phyloP scores from a whole-genome alignment of 2,888 invertebrate species.

The Timandra comae region DNA sequence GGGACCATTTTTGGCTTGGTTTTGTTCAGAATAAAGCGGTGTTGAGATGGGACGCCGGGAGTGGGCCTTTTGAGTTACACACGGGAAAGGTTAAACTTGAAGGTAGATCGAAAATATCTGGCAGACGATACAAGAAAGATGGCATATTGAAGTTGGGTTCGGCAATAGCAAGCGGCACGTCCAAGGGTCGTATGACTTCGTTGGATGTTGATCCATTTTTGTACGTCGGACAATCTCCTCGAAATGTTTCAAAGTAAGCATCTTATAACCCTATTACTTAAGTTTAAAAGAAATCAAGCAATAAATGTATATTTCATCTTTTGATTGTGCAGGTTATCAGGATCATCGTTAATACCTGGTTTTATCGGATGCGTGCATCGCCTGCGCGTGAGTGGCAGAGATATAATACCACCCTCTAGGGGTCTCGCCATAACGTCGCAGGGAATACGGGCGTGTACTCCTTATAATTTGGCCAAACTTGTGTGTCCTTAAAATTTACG shows the following conservation, averaged over 20 bases:
- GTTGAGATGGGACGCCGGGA: conserved; percentile 62
- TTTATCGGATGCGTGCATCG: conserved; percentile 90
- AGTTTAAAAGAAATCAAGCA: too few relatives aligned
- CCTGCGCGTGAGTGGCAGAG: conserved; percentile 79
- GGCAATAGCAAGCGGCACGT: conserved; percentile 48
- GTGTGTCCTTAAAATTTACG: conserved; percentile 55
- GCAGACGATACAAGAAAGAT: conserved; percentile 62
- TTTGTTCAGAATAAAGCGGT: conserved; percentile 53
- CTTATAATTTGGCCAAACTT: conserved; percentile 57
- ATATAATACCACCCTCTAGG: conserved; percentile 76
- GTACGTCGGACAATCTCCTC: conserved; percentile 58
- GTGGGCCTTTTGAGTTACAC: conserved; percentile 53
- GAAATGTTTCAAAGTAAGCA: conserved; percentile 61
- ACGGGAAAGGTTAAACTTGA: conserved; percentile 56
- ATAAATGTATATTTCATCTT: too few relatives aligned
- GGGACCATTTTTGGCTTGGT: conserved; percentile 69
- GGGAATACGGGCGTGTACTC: conserved; percentile 58
- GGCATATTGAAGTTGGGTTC: conserved; percentile 56
- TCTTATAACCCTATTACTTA: too few relatives aligned
- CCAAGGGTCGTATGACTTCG: conserved; percentile 61
- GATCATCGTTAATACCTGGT: conserved; percentile 84
- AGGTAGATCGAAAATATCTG: conserved; percentile 55
- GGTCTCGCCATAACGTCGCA: conserved; percentile 55
- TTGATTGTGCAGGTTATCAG: conserved; percentile 78
- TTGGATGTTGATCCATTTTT: conserved; percentile 61